Conservation (phyloP, 2,113 vertebrate genomes). For the Trachemys scripta region DNA sequence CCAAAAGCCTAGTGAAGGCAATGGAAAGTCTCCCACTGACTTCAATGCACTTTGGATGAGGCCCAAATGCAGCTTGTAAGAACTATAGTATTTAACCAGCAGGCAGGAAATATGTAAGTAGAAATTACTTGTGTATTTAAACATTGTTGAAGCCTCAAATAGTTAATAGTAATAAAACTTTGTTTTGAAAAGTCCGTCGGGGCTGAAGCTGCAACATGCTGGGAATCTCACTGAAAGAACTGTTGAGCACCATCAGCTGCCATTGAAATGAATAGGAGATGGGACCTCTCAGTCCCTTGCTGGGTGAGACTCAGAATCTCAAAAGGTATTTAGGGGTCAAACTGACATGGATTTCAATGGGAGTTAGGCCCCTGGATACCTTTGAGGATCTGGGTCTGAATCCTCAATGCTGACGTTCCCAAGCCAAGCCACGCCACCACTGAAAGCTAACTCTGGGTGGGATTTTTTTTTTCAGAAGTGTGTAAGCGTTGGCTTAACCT, state of each 20-base stretch:
- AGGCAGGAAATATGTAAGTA: not conserved
- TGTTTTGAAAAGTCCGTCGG: not conserved
- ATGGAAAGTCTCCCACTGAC: not conserved
- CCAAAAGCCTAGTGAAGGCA: not conserved
- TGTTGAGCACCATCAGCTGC: not conserved
- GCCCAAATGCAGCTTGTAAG: not conserved
- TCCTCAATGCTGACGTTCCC: not conserved
- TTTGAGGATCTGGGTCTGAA: not conserved
- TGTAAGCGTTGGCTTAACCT: not conserved
- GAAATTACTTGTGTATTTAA: not conserved
- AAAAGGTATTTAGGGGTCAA: not conserved
- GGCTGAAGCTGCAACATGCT: not conserved
- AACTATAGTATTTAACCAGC: not conserved
- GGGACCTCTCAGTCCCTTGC: fast-evolving
- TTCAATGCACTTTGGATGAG: not conserved
- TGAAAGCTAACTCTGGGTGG: not conserved
- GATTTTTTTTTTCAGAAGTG: not conserved
- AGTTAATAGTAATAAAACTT: not conserved
- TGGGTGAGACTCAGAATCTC: not conserved
- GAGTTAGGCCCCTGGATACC: not conserved
- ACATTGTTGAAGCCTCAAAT: not conserved
- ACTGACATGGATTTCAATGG: not conserved
- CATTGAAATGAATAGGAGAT: not conserved
- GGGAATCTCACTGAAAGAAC: not conserved
- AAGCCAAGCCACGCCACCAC: not conserved